Evolutionary conservation across 2,797 vertebrate genomes (phyloP), one percentile per base, ranked within the genome.

Genomic region (Xerus rutilus): DNA sequence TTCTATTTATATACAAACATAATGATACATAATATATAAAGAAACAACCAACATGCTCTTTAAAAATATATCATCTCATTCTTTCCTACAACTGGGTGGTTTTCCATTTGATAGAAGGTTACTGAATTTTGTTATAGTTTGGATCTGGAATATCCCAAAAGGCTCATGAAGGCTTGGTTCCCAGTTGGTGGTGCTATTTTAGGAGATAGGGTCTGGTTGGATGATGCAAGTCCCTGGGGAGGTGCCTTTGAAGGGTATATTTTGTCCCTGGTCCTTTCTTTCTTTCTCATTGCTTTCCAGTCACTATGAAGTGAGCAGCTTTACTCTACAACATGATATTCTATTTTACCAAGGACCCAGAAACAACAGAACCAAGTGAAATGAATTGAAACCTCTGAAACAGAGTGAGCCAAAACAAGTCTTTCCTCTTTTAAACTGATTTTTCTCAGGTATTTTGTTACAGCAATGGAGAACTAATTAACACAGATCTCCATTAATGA

Each of bases 1-100:
- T 91, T 93, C 64, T 54, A 88, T 43, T 62, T 17, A 93, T 20
- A 79, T 14, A 84, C 35, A 83, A 89, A 88, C 11, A 90, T 52
- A 78, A 91, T 84, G 64, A 73, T 23, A 88, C 21, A 87, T 43
- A 77, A 69, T 91, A 25, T 15, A n/a, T 57, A 93, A 73, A 93
- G 65, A 6, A 49, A 86, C 30, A 91, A 59, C 21, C 52, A 32
- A n/a, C 15, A 23, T 70, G 30, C 32, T 86, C 81, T 87, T 39
- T 25, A 7, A 39, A 76, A 43, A 54, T 28, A 62, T 43, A 62
- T 70, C 32, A 65, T 12, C 39, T 72, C 69, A 35, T 76, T 79
- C 54, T 78, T 73, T 87, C 15, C 82, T 64, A 49, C 77, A 81
- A 94, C 7, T 45, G 49, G 39, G 49, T 32, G 43, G 23, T 64